Evolutionary conservation across 2,113 vertebrate species (phyloP).

Genomic region (Microtus ochrogaster): DNA sequence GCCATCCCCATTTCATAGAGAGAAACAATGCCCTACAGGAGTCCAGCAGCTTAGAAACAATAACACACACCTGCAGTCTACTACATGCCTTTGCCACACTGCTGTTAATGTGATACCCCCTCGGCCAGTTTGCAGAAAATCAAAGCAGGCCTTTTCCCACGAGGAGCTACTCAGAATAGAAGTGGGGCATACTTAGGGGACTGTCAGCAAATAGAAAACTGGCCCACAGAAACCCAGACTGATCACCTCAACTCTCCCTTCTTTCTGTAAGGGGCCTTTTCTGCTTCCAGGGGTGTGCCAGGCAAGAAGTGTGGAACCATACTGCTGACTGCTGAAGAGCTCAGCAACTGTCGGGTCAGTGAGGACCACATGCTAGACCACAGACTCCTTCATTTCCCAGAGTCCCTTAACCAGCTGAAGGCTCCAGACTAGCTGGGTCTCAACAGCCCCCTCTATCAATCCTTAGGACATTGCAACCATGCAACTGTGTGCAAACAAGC

Average conservation of each 20-base stretch:
- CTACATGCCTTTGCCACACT: background rate
- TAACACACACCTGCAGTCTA: background rate
- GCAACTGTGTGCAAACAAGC: slow-evolving; percentile 98
- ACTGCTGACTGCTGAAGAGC: slow-evolving; percentile 89
- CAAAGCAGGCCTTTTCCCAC: background rate
- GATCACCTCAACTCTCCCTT: background rate
- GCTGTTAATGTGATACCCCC: background rate
- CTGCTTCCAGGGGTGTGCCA: slow-evolving; percentile 87
- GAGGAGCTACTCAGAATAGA: background rate
- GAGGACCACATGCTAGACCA: background rate
- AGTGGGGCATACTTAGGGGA: background rate
- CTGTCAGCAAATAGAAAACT: background rate
- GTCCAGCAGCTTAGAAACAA: background rate
- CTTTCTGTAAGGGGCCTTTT: slow-evolving; percentile 47
- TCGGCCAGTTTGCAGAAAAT: background rate
- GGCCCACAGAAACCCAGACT: background rate
- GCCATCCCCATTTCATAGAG: background rate
- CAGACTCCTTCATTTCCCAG: background rate
- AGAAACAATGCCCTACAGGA: background rate
- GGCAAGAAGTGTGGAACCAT: slow-evolving; percentile 91
- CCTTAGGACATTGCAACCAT: slow-evolving; percentile 96
- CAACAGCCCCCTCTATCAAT: background rate
- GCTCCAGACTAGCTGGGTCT: background rate
- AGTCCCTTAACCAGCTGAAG: background rate
- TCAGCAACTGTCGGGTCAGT: slow-evolving; percentile 92